Percentiles rank a stretch among this genome's conserved stretches.
Conservation (phyloP, 2,888 invertebrate species). For the Synergus itoensis region DNA sequence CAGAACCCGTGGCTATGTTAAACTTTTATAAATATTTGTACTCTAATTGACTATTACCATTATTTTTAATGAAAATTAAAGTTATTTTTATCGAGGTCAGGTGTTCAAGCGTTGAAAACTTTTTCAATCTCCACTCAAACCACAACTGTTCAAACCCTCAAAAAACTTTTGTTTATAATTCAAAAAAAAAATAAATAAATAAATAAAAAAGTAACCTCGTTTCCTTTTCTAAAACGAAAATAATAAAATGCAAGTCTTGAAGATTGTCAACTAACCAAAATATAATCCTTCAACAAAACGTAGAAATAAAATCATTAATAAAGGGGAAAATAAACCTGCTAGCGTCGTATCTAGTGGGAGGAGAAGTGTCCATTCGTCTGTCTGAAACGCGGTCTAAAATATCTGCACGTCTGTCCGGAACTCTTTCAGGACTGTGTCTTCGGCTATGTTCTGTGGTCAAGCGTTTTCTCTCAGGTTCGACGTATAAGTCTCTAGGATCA, state of each 20-base stretch:
- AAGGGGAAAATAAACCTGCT: conserved; percentile 60
- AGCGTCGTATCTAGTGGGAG: conserved; percentile 73
- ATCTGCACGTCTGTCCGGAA: conserved; percentile 70
- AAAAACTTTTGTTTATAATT: background rate
- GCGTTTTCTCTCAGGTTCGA: conserved; percentile 73
- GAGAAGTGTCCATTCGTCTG: conserved; percentile 70
- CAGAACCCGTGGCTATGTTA: background rate
- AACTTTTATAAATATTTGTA: background rate
- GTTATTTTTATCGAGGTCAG: background rate
- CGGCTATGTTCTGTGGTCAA: conserved; percentile 71
- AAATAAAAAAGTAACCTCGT: background rate
- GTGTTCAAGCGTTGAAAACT: background rate
- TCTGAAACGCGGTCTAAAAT: conserved; percentile 73
- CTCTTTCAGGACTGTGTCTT: conserved; percentile 72
- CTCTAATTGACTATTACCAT: background rate
- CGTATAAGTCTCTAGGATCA: conserved; percentile 73
- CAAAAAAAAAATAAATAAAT: background rate
- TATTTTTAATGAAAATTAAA: background rate
- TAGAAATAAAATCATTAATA: background rate
- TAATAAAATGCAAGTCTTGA: background rate
- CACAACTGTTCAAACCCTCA: background rate
- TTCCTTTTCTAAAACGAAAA: too few species aligned
- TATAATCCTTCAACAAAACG: background rate
- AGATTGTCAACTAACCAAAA: background rate
- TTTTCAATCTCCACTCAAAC: background rate